Percentiles rank a stretch among this genome's conserved stretches.
Evolutionary conservation across 1,140 invertebrate genomes (phyloP).

Genomic region (Zaprionus vittiger): DNA sequence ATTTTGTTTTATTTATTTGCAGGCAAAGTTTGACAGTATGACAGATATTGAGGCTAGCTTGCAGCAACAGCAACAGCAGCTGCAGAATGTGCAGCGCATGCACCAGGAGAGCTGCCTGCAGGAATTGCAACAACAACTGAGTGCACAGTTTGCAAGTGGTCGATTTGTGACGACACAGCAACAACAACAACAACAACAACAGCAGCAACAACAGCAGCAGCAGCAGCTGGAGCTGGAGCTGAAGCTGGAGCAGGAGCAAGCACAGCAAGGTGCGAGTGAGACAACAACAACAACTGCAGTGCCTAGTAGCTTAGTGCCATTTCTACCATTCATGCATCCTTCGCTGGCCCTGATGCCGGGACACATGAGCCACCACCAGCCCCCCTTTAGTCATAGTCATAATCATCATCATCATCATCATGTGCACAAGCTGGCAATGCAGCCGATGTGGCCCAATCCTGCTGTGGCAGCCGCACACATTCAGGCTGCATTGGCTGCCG

Average conservation of each 20-base stretch:
- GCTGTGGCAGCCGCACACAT: constrained; percentile 79
- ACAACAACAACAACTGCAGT: not conserved
- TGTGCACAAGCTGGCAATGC: constrained; percentile 51
- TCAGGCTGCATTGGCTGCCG: constrained; percentile 76
- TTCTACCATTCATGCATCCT: constrained; percentile 71
- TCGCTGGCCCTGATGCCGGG: constrained; percentile 52
- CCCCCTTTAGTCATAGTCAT: constrained; percentile 29
- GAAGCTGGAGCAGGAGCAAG: constrained; percentile 7
- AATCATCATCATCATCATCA: constrained; percentile 29
- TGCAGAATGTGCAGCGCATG: constrained; percentile 63
- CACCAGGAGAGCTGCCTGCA: constrained; percentile 69
- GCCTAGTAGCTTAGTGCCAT: constrained; percentile 59
- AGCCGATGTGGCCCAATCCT: constrained; percentile 77
- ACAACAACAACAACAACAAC: not conserved
- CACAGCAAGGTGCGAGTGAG: constrained; percentile 1
- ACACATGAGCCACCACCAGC: constrained; percentile 29
- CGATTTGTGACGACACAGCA: constrained; percentile 33
- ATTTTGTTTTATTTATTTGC: constrained; percentile 18
- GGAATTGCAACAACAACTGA: constrained; percentile 69
- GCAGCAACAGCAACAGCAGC: constrained; percentile 51
- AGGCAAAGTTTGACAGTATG: constrained; percentile 69
- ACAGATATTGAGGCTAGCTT: constrained; percentile 63
- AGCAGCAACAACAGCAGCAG: too few species aligned
- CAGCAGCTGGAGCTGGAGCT: too few species aligned
- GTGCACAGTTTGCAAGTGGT: constrained; percentile 47